A percentile compares a stretch with the other conserved stretches of the same genome.
These are phyloP conservation scores for Hippopotamyrus pictus DNA, from an alignment of 2,797 vertebrate genomes.

Conservation along the genomic window DNA sequence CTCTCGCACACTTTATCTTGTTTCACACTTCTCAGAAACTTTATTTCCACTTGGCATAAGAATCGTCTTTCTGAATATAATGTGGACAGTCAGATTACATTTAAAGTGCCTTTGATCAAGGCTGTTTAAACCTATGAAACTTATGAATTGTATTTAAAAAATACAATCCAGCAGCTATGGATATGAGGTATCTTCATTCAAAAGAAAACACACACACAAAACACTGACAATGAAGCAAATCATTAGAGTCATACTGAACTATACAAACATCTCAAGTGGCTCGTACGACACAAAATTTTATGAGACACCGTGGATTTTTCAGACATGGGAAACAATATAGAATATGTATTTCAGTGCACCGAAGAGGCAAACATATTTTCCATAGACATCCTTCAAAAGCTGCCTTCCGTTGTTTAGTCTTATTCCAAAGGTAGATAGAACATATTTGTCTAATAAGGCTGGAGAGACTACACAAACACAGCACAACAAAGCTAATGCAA, in stretches of 20 bases:
- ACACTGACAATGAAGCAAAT: slow-evolving; percentile 37
- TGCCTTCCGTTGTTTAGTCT: slow-evolving; percentile 6
- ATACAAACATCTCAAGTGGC: slow-evolving; percentile 30
- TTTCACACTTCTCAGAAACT: slow-evolving; percentile 2
- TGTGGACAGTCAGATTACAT: not conserved
- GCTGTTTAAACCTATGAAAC: not conserved
- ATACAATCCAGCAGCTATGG: not conserved
- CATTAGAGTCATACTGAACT: slow-evolving; percentile 36
- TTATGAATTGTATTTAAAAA: not conserved
- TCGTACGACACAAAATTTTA: slow-evolving; percentile 24
- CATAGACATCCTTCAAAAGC: slow-evolving; percentile 25
- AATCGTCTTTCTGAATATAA: not conserved
- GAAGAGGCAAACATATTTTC: slow-evolving; percentile 47
- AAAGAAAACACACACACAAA: not conserved
- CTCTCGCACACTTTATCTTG: not conserved
- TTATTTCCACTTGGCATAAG: not conserved
- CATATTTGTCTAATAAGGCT: slow-evolving; percentile 36
- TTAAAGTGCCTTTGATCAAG: not conserved
- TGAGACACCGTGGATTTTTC: slow-evolving; percentile 47
- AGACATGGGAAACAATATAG: slow-evolving; percentile 47
- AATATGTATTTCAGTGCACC: slow-evolving; percentile 55
- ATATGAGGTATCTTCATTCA: not conserved
- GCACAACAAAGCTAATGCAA: slow-evolving; percentile 40
- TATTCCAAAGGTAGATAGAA: slow-evolving; percentile 1
- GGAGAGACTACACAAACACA: slow-evolving; percentile 12